Evolutionary conservation across 2,888 invertebrate genomes (phyloP).

Genomic region (Xanthorhoe designata): DNA sequence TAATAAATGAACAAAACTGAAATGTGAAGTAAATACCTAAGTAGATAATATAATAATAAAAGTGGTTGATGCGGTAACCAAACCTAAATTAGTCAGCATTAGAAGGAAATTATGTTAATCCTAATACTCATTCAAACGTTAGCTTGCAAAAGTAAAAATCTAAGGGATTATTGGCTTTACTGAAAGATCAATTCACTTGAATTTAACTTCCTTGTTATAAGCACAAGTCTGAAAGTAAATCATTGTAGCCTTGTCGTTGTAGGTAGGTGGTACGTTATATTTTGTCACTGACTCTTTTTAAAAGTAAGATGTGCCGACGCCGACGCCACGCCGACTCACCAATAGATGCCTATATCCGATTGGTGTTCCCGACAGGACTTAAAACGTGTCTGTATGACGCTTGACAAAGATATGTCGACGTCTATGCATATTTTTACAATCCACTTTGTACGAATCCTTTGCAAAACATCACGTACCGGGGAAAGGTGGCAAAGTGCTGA

Average conservation of each 20-base stretch:
- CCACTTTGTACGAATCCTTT: background rate
- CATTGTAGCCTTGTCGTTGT: too few relatives aligned
- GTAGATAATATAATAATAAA: background rate
- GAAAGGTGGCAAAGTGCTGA: background rate
- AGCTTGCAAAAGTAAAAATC: background rate
- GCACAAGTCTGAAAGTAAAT: too few relatives aligned
- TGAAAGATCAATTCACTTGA: background rate
- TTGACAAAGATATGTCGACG: constrained; percentile 1
- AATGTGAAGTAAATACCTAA: background rate
- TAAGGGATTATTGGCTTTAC: background rate
- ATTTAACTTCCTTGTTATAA: background rate
- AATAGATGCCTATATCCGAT: constrained; percentile 55
- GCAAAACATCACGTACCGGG: background rate
- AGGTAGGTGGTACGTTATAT: background rate
- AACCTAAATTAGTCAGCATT: background rate
- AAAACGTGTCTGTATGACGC: constrained; percentile 1
- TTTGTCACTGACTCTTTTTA: constrained; percentile 3
- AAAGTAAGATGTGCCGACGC: background rate
- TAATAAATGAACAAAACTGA: background rate
- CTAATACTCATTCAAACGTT: background rate
- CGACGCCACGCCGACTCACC: constrained; percentile 18
- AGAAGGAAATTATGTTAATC: background rate
- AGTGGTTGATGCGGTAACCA: background rate
- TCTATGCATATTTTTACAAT: background rate
- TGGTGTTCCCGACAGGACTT: constrained; percentile 31